Percentiles rank a stretch among this genome's conserved stretches.
phyloP scores from a whole-genome alignment of 2,113 vertebrate genomes.

The Pteropus alecto region DNA sequence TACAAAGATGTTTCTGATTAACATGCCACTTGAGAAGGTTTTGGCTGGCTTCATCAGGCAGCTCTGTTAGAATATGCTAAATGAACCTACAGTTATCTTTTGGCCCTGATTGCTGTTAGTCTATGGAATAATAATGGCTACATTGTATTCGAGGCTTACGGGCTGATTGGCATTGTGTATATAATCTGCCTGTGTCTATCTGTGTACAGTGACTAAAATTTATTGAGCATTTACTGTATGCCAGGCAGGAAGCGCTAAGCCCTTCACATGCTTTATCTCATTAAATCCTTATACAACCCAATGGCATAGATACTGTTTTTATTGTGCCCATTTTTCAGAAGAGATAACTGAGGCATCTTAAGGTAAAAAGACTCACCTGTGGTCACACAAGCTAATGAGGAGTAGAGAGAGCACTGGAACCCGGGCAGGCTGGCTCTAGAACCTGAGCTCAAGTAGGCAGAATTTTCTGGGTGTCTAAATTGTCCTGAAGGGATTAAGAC shows the following conservation, averaged over 20 bases:
- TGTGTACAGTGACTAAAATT: not conserved
- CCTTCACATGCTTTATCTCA: not conserved
- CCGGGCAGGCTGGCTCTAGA: not conserved
- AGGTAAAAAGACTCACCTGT: not conserved
- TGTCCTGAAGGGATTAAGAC: not conserved
- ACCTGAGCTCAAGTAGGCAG: not conserved
- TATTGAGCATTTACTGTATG: not conserved
- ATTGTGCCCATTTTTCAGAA: conserved; percentile 15
- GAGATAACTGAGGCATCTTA: not conserved
- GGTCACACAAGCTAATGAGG: not conserved
- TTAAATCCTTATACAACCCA: not conserved
- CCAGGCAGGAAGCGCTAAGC: not conserved
- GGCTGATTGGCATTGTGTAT: not conserved
- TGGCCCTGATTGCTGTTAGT: conserved; percentile 25
- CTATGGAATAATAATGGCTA: conserved; percentile 21
- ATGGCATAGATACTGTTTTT: not conserved
- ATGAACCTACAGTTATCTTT: not conserved
- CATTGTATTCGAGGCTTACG: not conserved
- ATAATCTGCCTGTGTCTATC: not conserved
- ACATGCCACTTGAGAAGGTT: conserved; percentile 25
- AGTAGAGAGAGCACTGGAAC: not conserved
- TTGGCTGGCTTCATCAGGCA: not conserved
- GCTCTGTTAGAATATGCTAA: not conserved
- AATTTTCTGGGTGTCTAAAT: not conserved
- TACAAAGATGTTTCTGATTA: conserved; percentile 27